phyloP scores from a whole-genome alignment of 2,888 invertebrate species.

The Pegoplata infirma region DNA sequence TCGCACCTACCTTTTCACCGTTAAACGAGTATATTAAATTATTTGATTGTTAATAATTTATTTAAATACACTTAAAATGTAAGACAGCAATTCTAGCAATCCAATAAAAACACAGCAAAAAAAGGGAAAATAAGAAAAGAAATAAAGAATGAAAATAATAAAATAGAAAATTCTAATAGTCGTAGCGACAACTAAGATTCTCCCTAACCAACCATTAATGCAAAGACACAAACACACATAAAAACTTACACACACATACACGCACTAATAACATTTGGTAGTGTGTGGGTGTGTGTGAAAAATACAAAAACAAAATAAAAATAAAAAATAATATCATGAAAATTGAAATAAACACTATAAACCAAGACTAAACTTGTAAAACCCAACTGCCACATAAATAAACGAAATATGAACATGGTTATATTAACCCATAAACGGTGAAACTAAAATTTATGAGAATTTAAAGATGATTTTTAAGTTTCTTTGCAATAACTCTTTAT shows the following conservation, averaged over 20 bases:
- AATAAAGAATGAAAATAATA: constrained; percentile 34
- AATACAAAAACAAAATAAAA: constrained; percentile 15
- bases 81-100: constrained; percentile 22
- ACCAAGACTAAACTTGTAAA: constrained; percentile 60
- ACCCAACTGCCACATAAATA: constrained; percentile 63
- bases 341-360: constrained; percentile 63
- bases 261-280: constrained; percentile 4
- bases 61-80: constrained; percentile 56
- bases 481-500: not conserved
- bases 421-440: not conserved
- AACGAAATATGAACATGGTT: constrained; percentile 58
- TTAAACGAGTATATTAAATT: constrained; percentile 52
- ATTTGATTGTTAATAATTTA: constrained; percentile 60
- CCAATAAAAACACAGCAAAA: constrained; percentile 12
- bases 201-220: constrained; percentile 30
- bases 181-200: constrained; percentile 53
- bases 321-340: constrained; percentile 50
- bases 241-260: constrained; percentile 25
- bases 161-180: constrained; percentile 59
- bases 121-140: not conserved
- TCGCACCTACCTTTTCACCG: constrained; percentile 4
- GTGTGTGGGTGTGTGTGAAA: not conserved
- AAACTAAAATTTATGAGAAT: too few relatives aligned
- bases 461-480: too few relatives aligned
- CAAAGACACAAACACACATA: constrained; percentile 31